A percentile compares a stretch with the other conserved stretches of the same genome.
phyloP scores from a whole-genome alignment of 1,140 invertebrate genomes.

The Trachymyrmex cornetzi region DNA sequence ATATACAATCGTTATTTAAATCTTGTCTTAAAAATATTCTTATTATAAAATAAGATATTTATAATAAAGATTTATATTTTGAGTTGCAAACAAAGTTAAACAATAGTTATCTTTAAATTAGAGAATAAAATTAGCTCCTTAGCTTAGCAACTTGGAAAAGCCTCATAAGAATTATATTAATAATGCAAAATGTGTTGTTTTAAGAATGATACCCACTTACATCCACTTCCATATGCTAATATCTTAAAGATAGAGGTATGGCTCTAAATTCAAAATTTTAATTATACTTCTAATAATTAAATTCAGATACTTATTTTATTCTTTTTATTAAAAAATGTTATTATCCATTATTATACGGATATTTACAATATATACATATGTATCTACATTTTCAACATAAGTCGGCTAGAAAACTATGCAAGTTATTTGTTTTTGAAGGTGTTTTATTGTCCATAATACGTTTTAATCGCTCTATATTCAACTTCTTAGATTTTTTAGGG shows the following conservation, averaged over 20 bases:
- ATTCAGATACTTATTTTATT: not conserved
- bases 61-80: not conserved
- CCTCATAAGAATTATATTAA: not conserved
- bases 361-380: slow-evolving; percentile 16
- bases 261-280: not conserved
- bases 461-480: slow-evolving; percentile 78
- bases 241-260: not conserved
- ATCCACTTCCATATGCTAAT: not conserved
- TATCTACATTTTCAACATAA: slow-evolving; percentile 56
- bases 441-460: slow-evolving; percentile 70
- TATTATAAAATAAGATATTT: not conserved
- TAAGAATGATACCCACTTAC: not conserved
- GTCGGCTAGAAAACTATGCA: slow-evolving; percentile 76
- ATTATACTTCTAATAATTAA: not conserved
- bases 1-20: not conserved
- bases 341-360: not conserved
- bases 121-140: not conserved
- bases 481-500: slow-evolving; percentile 71
- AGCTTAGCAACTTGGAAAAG: not conserved
- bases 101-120: not conserved
- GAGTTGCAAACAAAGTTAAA: not conserved
- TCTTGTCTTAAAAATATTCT: not conserved
- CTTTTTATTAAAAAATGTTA: slow-evolving; percentile 25
- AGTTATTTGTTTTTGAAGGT: slow-evolving; percentile 65
- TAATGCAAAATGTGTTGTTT: not conserved